Evolutionary conservation across 2,888 invertebrate species (phyloP).

Genomic region (Aporophyla lueneburgensis): DNA sequence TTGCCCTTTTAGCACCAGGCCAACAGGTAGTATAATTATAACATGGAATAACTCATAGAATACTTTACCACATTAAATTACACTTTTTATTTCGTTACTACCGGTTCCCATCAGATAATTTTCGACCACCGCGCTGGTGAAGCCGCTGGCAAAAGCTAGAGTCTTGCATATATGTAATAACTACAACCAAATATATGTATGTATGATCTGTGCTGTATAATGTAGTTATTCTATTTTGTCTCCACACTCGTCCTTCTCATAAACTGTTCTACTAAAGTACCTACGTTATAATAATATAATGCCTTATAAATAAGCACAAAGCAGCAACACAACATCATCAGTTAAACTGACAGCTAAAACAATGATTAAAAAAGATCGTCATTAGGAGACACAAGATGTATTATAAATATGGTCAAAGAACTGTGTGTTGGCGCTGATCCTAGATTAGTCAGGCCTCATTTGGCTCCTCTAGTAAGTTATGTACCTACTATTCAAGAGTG

Average conservation of each 20-base stretch:
- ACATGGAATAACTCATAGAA: too few species aligned
- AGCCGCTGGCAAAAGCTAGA: too few species aligned
- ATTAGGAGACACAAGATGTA: constrained; percentile 8
- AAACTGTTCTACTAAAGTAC: neutral
- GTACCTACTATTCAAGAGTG: neutral
- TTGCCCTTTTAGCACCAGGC: too few species aligned
- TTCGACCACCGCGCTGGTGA: too few species aligned
- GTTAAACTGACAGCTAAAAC: constrained; percentile 26
- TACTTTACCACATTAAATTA: too few species aligned
- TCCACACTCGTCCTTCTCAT: constrained; percentile 25
- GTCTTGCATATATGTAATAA: too few species aligned
- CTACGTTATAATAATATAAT: neutral
- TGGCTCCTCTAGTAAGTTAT: neutral
- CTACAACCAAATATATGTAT: neutral
- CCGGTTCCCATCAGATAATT: too few species aligned
- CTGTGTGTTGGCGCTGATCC: neutral
- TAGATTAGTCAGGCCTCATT: constrained; percentile 16
- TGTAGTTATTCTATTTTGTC: neutral
- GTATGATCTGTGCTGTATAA: neutral
- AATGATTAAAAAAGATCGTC: constrained; percentile 28
- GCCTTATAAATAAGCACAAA: constrained; percentile 7
- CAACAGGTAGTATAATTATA: too few species aligned
- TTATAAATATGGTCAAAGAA: constrained; percentile 15
- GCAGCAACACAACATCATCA: constrained; percentile 10
- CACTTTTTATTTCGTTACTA: too few species aligned